Base-by-base conservation (phyloP, 2,888 invertebrate species). In the Rhimphoctona megacephalus region DNA sequence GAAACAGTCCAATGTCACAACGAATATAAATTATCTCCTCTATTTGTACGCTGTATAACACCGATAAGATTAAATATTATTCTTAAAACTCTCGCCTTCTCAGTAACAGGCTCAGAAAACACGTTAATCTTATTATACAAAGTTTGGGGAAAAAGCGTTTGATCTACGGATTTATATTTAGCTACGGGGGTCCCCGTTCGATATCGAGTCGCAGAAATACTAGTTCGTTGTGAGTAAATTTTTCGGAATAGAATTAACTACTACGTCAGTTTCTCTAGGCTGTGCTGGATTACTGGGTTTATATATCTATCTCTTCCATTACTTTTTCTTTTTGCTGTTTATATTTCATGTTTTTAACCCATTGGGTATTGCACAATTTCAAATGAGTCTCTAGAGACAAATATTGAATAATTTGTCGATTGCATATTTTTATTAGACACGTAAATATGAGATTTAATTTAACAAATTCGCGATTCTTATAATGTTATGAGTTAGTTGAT, bases 141-240 rank as follows among this genome's bases (percentile, higher is more conserved):
- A 70, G 61, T 69, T 33, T 19, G 22, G 30, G 30, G 39, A 30
- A 70, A 22, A 43, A 43, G 9, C 83, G 72, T 85, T 83, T 85
- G 82, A 85, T 82, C 74, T 61, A 57, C 69, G 70, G 61, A 79
- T 83, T 83, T 83, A 83, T 83, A 85, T 85, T 79, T 83, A 74
- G 74, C 49, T 54, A 33, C 17, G 66, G 19, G 39, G n/a, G 54
- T 57, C 57, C 22, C 57, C 22, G 46, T 57, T 64, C 46, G 57
- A 81, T 49, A 46, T 39, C 33, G 36, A 61, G 79, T 19, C 54
- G 39, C 39, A 33, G 57, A 61, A 77, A 84, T 74, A 64, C 49
- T 67, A 70, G 80, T 54, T n/a, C 57, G 39, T 36, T 80, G 69
- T 39, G 61, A 74, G 80, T 66, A 54, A 52, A 64, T 70, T 61